Evolutionary conservation across 2,797 vertebrate species (phyloP).

Genomic region (Rhadinocentrus ornatus): DNA sequence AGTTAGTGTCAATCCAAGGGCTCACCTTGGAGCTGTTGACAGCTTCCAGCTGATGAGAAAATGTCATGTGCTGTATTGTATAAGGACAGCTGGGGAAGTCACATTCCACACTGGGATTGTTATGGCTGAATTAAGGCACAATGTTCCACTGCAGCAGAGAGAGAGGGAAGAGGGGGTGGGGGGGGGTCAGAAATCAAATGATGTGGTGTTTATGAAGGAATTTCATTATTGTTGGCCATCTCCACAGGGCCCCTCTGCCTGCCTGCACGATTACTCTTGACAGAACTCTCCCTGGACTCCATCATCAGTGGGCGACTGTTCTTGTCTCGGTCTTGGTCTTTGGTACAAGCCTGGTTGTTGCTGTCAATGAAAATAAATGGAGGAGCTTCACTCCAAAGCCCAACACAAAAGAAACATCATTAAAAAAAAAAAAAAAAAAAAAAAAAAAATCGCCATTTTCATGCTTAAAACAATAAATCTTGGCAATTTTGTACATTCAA

Average conservation of each 20-base stretch:
- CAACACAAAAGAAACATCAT: neutral
- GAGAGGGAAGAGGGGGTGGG: neutral
- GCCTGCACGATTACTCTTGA: constrained; percentile 70
- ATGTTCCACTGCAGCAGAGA: constrained; percentile 13
- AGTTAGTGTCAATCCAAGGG: constrained; percentile 40
- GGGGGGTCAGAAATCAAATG: constrained; percentile 20
- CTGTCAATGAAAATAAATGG: constrained; percentile 69
- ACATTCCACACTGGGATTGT: constrained; percentile 30
- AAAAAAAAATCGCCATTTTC: neutral
- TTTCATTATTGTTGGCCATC: constrained; percentile 43
- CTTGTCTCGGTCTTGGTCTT: constrained; percentile 71
- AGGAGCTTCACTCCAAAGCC: constrained; percentile 10
- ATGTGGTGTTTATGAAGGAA: constrained; percentile 52
- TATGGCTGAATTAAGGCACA: constrained; percentile 35
- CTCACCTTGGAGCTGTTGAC: constrained; percentile 51
- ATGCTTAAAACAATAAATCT: neutral
- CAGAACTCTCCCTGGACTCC: constrained; percentile 54
- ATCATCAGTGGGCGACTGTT: constrained; percentile 49
- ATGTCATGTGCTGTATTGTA: constrained; percentile 22
- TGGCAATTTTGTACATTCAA: neutral
- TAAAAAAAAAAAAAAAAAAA: too few relatives aligned
- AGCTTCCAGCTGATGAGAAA: constrained; percentile 31
- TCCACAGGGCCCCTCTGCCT: constrained; percentile 64
- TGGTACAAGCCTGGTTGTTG: constrained; percentile 36
- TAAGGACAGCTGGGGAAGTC: constrained; percentile 28